Conservation (phyloP, 2,797 vertebrate species). For the Coregonus suidteri region DNA sequence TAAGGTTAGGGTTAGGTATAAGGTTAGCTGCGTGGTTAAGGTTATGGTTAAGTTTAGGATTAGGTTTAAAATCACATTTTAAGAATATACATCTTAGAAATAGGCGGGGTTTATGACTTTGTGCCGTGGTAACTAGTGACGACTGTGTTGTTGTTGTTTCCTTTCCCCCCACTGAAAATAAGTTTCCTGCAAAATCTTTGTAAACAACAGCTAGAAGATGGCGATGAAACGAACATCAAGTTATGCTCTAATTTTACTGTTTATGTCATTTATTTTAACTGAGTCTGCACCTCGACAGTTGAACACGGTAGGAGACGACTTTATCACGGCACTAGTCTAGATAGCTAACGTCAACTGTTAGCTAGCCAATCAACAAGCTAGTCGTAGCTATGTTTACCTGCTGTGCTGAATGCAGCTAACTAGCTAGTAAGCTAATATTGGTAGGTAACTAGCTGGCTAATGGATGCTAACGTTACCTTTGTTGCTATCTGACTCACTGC, state of each 20-base stretch:
- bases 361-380: background rate
- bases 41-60: no score
- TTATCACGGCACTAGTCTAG: background rate
- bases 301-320: conserved; percentile 60
- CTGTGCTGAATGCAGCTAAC: background rate
- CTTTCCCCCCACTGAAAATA: background rate
- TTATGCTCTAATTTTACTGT: conserved; percentile 24
- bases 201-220: conserved; percentile 25
- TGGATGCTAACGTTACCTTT: conserved; percentile 1
- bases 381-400: no score
- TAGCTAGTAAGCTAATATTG: conserved; percentile 10
- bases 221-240: conserved; percentile 22
- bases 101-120: no score
- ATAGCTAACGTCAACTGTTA: background rate
- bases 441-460: background rate
- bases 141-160: background rate
- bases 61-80: no score
- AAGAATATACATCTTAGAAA: no score
- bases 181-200: background rate
- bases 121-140: no score
- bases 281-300: conserved; percentile 44
- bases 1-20: no score
- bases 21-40: no score
- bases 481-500: background rate
- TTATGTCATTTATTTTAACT: conserved; percentile 28